These are phyloP conservation scores for Natator depressus DNA, from an alignment of 2,113 vertebrate species.

Conservation along the genomic window DNA sequence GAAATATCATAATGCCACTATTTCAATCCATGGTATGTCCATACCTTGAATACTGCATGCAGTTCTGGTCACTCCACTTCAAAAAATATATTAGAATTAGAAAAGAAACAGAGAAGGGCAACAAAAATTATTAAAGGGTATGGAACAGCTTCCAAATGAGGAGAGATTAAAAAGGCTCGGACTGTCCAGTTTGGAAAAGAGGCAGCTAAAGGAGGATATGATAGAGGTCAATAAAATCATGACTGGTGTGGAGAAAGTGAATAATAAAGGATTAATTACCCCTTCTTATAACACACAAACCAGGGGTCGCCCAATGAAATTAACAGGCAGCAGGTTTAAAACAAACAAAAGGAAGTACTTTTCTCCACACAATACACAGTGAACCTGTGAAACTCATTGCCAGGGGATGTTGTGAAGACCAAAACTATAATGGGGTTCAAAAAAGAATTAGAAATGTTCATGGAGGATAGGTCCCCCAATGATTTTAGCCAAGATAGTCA, in stretches of 20 bases:
- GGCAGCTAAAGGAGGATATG: not conserved
- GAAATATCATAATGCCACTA: too few relatives aligned
- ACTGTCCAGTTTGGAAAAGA: not conserved
- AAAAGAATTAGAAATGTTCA: too few relatives aligned
- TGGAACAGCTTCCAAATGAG: not conserved
- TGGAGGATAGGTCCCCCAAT: too few relatives aligned
- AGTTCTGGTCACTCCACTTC: too few relatives aligned
- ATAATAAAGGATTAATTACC: not conserved
- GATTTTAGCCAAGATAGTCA: too few relatives aligned
- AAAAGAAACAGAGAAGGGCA: too few relatives aligned
- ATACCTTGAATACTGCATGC: too few relatives aligned
- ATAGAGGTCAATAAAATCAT: not conserved
- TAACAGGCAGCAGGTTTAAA: not conserved
- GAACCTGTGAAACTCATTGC: not conserved
- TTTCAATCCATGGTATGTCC: too few relatives aligned
- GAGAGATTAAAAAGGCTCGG: not conserved
- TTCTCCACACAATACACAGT: not conserved
- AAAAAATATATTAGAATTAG: too few relatives aligned
- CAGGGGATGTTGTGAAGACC: not conserved
- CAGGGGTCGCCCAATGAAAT: not conserved
- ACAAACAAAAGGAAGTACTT: not conserved
- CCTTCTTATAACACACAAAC: not conserved
- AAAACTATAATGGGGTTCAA: too few relatives aligned
- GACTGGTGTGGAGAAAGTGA: not conserved
- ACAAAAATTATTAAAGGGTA: too few relatives aligned